These are phyloP conservation scores for Melikaiella ostensackeni DNA, from an alignment of 2,888 invertebrate species.

Conservation along the genomic window DNA sequence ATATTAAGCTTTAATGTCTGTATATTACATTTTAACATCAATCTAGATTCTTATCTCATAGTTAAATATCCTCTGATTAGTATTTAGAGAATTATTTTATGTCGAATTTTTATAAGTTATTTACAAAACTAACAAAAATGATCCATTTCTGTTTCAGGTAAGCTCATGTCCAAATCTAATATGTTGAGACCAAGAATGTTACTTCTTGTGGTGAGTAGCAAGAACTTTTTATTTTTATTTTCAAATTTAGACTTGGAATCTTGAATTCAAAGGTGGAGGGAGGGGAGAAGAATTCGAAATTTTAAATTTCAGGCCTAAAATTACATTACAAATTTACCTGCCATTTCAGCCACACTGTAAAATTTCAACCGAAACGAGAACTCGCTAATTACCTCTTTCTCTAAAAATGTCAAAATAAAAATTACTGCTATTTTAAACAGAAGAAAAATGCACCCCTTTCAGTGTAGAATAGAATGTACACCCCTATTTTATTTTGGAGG, in stretches of 20 bases:
- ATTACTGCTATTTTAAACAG: background rate
- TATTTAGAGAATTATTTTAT: no score
- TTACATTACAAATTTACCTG: no score
- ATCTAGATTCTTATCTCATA: no score
- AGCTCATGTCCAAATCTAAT: background rate
- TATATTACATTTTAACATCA: no score
- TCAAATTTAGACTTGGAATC: no score
- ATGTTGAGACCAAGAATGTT: background rate
- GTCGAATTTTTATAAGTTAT: background rate
- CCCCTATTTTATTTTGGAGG: conserved; percentile 18
- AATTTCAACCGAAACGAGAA: background rate
- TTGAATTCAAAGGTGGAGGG: no score
- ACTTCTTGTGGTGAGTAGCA: background rate
- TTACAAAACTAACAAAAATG: background rate
- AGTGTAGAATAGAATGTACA: background rate
- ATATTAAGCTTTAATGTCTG: no score
- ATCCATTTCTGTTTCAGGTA: conserved; percentile 19
- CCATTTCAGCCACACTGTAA: background rate
- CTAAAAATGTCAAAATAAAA: background rate
- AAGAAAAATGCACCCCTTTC: conserved; percentile 10
- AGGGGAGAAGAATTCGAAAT: no score
- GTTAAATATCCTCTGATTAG: no score
- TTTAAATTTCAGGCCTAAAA: no score
- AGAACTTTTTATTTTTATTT: background rate
- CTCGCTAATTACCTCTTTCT: background rate